A percentile compares a stretch with the other conserved stretches of the same genome.
These are phyloP conservation scores for Alcedo atthis DNA, from an alignment of 2,797 vertebrate species.

Conservation along the genomic window DNA sequence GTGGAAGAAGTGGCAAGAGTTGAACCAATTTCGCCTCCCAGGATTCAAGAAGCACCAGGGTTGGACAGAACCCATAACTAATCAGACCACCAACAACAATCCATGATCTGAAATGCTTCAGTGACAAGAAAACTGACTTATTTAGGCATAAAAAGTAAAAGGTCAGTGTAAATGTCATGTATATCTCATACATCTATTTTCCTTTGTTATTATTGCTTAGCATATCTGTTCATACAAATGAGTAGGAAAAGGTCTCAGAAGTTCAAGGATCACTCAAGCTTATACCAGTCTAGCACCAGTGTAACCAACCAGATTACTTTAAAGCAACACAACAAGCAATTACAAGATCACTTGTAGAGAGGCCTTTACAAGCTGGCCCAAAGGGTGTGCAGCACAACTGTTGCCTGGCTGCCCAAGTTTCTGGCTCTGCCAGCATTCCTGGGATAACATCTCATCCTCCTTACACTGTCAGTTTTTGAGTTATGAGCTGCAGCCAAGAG, in stretches of 20 bases:
- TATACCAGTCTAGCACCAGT: not conserved
- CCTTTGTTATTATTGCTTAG: constrained; percentile 39
- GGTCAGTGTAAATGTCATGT: constrained; percentile 36
- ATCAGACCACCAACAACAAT: not conserved
- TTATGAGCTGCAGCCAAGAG: not conserved
- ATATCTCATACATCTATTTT: not conserved
- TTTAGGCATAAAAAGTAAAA: constrained; percentile 34
- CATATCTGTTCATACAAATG: constrained; percentile 34
- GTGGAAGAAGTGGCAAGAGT: not conserved
- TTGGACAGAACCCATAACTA: not conserved
- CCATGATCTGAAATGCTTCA: not conserved
- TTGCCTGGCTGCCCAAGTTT: not conserved
- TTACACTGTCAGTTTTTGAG: rapidly evolving
- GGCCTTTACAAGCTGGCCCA: not conserved
- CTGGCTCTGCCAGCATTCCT: not conserved
- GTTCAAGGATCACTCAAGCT: not conserved
- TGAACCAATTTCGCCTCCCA: not conserved
- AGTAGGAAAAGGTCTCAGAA: constrained; percentile 33
- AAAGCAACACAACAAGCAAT: not conserved
- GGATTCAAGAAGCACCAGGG: not conserved
- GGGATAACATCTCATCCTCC: not conserved
- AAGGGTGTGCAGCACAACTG: not conserved
- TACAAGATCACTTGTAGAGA: not conserved
- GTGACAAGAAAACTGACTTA: not conserved
- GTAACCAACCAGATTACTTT: not conserved